Evolutionary conservation across 2,888 invertebrate genomes (phyloP).

Genomic region (Lumbricus terrestris): DNA sequence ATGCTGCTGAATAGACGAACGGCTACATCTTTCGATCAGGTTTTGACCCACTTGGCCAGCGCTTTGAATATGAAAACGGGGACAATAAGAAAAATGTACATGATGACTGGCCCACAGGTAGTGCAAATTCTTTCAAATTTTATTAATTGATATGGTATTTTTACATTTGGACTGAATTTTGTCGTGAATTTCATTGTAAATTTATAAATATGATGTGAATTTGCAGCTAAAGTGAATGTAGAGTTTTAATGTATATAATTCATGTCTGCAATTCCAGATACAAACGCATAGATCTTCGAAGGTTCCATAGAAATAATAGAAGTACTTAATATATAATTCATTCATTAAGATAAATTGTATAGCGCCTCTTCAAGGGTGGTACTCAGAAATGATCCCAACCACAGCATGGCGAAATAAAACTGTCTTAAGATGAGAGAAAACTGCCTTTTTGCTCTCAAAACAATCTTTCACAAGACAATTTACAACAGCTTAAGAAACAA

Average conservation of each 20-base stretch:
- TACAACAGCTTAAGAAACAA: too few species aligned
- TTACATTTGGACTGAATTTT: too few species aligned
- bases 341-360: not conserved
- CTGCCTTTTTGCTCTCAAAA: too few species aligned
- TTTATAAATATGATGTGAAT: not conserved
- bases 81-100: conserved; percentile 88
- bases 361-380: too few species aligned
- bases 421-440: too few species aligned
- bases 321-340: not conserved
- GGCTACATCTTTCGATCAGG: conserved; percentile 79
- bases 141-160: not conserved
- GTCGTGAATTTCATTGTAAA: not conserved
- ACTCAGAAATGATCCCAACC: too few species aligned
- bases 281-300: not conserved
- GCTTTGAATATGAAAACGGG: conserved; percentile 90
- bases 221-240: not conserved
- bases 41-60: conserved; percentile 84
- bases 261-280: not conserved
- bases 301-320: not conserved
- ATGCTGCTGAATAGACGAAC: conserved; percentile 91
- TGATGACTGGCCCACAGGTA: conserved; percentile 78
- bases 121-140: not conserved
- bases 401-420: too few species aligned
- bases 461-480: too few species aligned
- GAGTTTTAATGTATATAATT: not conserved